Base-by-base conservation (phyloP, 2,113 vertebrate genomes). In the Fulica atra region DNA sequence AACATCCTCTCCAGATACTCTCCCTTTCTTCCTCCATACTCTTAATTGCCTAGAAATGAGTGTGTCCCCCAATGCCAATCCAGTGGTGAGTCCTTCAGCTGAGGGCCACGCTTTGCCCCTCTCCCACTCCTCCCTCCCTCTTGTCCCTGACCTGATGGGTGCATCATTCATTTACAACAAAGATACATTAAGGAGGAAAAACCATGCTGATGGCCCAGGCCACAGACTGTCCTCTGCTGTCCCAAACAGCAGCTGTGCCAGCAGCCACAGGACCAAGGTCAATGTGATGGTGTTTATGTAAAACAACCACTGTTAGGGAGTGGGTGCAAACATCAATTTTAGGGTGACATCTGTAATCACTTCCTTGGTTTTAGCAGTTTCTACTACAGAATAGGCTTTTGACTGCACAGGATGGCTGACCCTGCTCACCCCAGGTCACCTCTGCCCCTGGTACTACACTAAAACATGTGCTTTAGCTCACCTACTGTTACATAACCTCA, bases 41-140 rank as follows among this genome's bases (percentile, higher is more conserved):
- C 25, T 46, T 38, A 31, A 36, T 66, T 42, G 46, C 15, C 51
- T 81, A 64, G 36, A 78, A 13, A 17, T 3, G 4, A 93, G 11
- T 48, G 48, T 23, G 4, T 6, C 13, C 21, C 23, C 33, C 44
- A 46, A 5, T 11, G 33, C 9, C 72, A 35, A 15, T 16, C 61
- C 65, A 36, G 8, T 1, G 0, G 36, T 0, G 1, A 56, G 14
- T 33, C 44, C 79, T 68, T 25, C 33, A 33, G 29, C 42, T 54
- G 36, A 57, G 28, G 24, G 31, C 28, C 28, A 24, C 0, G 0
- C 11, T 79, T 59, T 0, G 2, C 54, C 33, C 13, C 15, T 38
- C 24, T 73, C 36, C 44, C 38, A 7, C 20, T 72, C 48, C 46
- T 63, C 6, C 33, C 23, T 54, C 46, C 33, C 23, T 59, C 46